phyloP scores from a whole-genome alignment of 2,888 invertebrate genomes.

The Cheilosia vernalis region DNA sequence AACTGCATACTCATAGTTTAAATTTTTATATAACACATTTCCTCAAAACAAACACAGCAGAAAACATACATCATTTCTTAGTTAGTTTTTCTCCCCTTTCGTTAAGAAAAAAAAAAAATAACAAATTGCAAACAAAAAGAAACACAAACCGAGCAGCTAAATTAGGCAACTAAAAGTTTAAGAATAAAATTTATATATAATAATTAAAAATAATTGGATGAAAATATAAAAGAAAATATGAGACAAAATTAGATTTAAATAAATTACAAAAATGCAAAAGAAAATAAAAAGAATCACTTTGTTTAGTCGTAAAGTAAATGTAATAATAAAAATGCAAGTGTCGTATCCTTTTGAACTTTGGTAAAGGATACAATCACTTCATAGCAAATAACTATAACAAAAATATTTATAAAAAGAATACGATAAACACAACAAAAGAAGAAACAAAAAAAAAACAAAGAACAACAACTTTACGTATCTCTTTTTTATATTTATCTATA shows the following conservation, averaged over 20 bases:
- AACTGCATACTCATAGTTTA: constrained; percentile 61
- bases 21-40: constrained; percentile 45
- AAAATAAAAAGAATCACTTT: constrained; percentile 43
- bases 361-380: constrained; percentile 64
- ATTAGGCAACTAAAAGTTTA: constrained; percentile 78
- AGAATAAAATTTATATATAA: constrained; percentile 77
- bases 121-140: constrained; percentile 50
- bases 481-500: constrained; percentile 76
- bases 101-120: constrained; percentile 54
- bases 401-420: constrained; percentile 58
- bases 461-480: constrained; percentile 67
- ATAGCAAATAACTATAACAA: constrained; percentile 48
- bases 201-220: constrained; percentile 64
- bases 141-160: constrained; percentile 76
- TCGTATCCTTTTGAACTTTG: constrained; percentile 68
- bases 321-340: constrained; percentile 43
- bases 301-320: constrained; percentile 67
- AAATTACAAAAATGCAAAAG: constrained; percentile 52
- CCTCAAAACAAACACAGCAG: constrained; percentile 62
- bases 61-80: constrained; percentile 77
- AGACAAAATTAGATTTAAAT: constrained; percentile 77
- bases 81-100: constrained; percentile 46
- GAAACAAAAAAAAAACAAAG: constrained; percentile 34
- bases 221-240: constrained; percentile 38
- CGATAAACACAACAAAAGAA: constrained; percentile 50